Evolutionary conservation across 2,113 vertebrate genomes (phyloP), one percentile per base, ranked within the genome.

Genomic region (Uropsilus gracilis): DNA sequence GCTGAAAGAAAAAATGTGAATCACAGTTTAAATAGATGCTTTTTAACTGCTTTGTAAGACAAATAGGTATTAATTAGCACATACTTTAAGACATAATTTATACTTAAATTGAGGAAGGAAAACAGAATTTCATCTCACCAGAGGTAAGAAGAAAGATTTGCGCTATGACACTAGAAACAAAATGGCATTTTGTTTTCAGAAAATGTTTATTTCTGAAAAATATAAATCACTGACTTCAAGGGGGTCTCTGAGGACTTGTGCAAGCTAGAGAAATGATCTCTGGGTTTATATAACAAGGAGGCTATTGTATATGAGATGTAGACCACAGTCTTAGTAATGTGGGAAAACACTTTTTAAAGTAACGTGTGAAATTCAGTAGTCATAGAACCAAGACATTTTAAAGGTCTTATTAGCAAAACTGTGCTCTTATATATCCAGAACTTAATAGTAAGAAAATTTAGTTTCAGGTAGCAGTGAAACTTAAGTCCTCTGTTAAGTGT

Each of bases 11-110:
- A 97, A 95, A 92, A 97, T 97, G 85, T 97, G 95, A 97, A 94
- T 96, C 97, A 95, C 68, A 87, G 76, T 94, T 97, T 96, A 96
- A 97, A 93, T 89, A 96, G 89, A 93, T 95, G 93, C 76, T 94
- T 97, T 96, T 96, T 91, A 93, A 84, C 86, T 81, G 37, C 63
- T 94, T 53, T 26, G 3, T 89, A 93, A 96, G 95, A 95, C 93
- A 96, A 96, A 94, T 95, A 97, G 95, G 92, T 94, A 97, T 97
- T 97, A 88, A 94, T 97, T 96, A 97, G 76, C 76, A 87, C 84
- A 66, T 88, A 93, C 77, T 94, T 94, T 86, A 82, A 87, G 94
- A 78, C 83, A 82, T 89, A 89, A 95, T 95, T 85, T 61, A n/a
- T 81, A 77, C 71, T 89, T 96, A 73, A 64, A 61, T 34, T 59